Evolutionary conservation across 2,797 vertebrate species (phyloP).

Genomic region (Apogon hyalosoma): DNA sequence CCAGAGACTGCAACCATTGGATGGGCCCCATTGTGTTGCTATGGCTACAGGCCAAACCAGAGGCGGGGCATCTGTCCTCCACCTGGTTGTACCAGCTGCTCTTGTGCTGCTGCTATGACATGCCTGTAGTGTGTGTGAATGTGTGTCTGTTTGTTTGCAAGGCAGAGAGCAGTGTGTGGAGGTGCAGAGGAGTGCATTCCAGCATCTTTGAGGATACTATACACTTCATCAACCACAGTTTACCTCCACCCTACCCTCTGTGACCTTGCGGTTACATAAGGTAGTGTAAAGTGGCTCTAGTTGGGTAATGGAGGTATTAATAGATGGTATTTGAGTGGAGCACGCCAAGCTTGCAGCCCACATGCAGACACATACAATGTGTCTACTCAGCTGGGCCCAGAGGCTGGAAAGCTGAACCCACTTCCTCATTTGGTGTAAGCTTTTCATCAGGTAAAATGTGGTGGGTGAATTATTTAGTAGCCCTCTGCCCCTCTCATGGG

Average conservation of each 20-base stretch:
- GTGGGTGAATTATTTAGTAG: constrained; percentile 30
- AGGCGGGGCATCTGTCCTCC: constrained; percentile 69
- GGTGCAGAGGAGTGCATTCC: constrained; percentile 19
- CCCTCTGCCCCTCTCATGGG: constrained; percentile 20
- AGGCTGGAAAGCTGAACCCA: constrained; percentile 22
- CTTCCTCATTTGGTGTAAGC: constrained; percentile 21
- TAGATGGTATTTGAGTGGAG: constrained; percentile 60
- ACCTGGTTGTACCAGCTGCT: constrained; percentile 73
- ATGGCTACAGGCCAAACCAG: constrained; percentile 67
- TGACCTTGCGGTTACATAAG: constrained; percentile 59
- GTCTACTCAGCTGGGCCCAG: constrained; percentile 36
- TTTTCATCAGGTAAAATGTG: constrained; percentile 29
- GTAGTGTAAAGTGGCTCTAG: constrained; percentile 38
- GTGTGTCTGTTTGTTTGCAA: constrained; percentile 4
- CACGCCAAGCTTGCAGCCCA: constrained; percentile 34
- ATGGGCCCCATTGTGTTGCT: constrained; percentile 57
- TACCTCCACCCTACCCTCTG: constrained; percentile 23
- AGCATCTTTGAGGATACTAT: constrained; percentile 21
- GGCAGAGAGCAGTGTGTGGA: constrained; percentile 6
- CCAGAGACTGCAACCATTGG: constrained; percentile 53
- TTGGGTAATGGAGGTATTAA: constrained; percentile 58
- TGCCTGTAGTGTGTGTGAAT: constrained; percentile 26
- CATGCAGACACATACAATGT: constrained; percentile 42
- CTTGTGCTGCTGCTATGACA: constrained; percentile 49
- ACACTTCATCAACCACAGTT: constrained; percentile 16